Evolutionary conservation across 1,140 invertebrate species (phyloP).

Genomic region (Euwallacea similis): DNA sequence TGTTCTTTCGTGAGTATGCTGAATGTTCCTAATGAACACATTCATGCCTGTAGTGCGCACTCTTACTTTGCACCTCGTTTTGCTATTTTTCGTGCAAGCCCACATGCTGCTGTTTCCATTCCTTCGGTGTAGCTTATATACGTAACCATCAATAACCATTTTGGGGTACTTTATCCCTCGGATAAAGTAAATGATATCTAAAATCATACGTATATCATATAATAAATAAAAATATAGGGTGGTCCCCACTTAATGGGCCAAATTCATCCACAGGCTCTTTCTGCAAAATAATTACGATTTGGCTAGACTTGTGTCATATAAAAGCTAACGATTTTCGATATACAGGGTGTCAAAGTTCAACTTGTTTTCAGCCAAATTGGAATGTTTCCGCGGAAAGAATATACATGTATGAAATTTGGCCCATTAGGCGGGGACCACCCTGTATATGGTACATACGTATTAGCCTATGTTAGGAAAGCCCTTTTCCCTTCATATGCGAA

Average conservation of each 20-base stretch:
- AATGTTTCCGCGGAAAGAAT: no score
- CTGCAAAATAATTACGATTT: no score
- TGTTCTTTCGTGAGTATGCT: conserved; percentile 8
- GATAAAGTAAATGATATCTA: conserved; percentile 19
- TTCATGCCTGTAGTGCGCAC: not conserved
- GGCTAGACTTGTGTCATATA: no score
- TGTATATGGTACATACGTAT: no score
- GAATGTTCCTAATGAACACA: conserved; percentile 11
- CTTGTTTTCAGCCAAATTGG: no score
- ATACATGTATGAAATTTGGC: no score
- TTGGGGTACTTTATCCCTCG: conserved; percentile 29
- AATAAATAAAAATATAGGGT: not conserved
- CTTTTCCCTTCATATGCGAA: no score
- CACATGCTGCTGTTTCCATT: conserved; percentile 18
- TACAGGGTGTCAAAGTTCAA: no score
- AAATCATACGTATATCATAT: not conserved
- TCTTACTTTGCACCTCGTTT: conserved; percentile 26
- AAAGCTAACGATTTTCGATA: no score
- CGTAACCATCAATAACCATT: conserved; percentile 27
- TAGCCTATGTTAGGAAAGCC: no score
- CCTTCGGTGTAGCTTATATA: conserved; percentile 19
- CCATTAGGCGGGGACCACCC: no score
- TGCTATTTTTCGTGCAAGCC: conserved; percentile 11
- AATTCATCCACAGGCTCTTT: no score
- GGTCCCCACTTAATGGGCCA: not conserved